Conservation (phyloP, 2,888 invertebrate genomes). For the Volucella zonaria region DNA sequence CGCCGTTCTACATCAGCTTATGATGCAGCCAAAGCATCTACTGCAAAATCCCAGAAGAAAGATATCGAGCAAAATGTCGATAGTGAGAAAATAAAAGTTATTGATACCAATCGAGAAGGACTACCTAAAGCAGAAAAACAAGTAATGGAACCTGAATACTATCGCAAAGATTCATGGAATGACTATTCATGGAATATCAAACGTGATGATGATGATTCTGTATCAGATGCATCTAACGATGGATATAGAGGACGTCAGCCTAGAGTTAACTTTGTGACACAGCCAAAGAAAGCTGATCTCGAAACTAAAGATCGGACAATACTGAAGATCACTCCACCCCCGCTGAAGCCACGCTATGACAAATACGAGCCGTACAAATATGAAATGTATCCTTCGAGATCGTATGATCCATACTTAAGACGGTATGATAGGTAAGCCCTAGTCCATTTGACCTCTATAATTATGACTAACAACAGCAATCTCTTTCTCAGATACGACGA, state of each 20-base stretch:
- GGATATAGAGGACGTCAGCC: slow-evolving; percentile 85
- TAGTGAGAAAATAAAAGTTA: slow-evolving; percentile 75
- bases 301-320: slow-evolving; percentile 75
- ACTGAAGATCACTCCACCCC: slow-evolving; percentile 74
- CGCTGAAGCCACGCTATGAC: slow-evolving; percentile 70
- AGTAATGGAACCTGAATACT: slow-evolving; percentile 84
- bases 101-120: slow-evolving; percentile 54
- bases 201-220: slow-evolving; percentile 80
- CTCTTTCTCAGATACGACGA: slow-evolving; percentile 79
- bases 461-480: background rate
- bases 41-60: slow-evolving; percentile 70
- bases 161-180: slow-evolving; percentile 85
- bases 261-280: slow-evolving; percentile 87
- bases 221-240: slow-evolving; percentile 84
- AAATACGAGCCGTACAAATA: slow-evolving; percentile 76
- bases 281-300: slow-evolving; percentile 82
- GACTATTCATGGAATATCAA: slow-evolving; percentile 84
- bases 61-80: slow-evolving; percentile 72
- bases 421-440: slow-evolving; percentile 81
- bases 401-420: slow-evolving; percentile 81
- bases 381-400: slow-evolving; percentile 80
- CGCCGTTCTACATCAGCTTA: slow-evolving; percentile 77
- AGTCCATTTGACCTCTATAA: background rate
- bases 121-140: slow-evolving; percentile 77
- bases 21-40: slow-evolving; percentile 75